These are phyloP conservation scores for Hemicentrotus pulcherrimus DNA, from an alignment of 35 echinoderm and acorn worm genomes.

Conservation along the genomic window DNA sequence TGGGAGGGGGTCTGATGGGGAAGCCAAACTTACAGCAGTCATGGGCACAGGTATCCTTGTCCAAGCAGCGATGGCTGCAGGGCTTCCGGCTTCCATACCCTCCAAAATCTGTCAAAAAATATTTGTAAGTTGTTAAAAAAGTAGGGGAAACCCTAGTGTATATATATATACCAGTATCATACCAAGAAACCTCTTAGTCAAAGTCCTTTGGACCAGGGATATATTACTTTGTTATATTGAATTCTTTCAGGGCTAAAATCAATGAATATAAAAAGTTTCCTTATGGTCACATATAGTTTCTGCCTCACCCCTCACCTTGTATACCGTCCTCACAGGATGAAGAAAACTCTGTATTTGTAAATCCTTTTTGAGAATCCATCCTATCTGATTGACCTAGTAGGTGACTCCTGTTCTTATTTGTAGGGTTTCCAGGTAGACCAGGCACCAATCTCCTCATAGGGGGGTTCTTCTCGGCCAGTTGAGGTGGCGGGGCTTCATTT, in stretches of 20 bases:
- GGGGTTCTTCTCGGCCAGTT: not conserved
- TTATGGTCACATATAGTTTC: not conserved
- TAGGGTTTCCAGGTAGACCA: not conserved
- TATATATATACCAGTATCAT: too few relatives aligned
- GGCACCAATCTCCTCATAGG: not conserved
- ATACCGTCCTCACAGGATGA: not conserved
- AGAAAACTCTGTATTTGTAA: not conserved
- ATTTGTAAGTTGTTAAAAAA: not conserved
- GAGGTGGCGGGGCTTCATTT: not conserved
- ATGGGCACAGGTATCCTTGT: conserved; percentile 77
- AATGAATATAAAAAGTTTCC: too few relatives aligned
- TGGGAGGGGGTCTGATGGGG: conserved; percentile 33
- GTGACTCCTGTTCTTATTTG: not conserved
- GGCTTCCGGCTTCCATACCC: conserved; percentile 42
- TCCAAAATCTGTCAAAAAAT: not conserved
- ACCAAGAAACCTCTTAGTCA: too few relatives aligned
- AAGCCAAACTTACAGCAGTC: conserved; percentile 77
- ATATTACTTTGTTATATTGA: too few relatives aligned
- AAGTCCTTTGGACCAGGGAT: too few relatives aligned
- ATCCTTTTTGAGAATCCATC: not conserved
- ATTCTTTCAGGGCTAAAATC: too few relatives aligned
- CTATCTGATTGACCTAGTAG: not conserved
- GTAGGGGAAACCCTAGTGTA: not conserved
- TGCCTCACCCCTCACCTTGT: not conserved
- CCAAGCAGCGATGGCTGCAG: conserved; percentile 73